Evolutionary conservation across 2,888 invertebrate genomes (phyloP).

Genomic region (Tholera decimalis): DNA sequence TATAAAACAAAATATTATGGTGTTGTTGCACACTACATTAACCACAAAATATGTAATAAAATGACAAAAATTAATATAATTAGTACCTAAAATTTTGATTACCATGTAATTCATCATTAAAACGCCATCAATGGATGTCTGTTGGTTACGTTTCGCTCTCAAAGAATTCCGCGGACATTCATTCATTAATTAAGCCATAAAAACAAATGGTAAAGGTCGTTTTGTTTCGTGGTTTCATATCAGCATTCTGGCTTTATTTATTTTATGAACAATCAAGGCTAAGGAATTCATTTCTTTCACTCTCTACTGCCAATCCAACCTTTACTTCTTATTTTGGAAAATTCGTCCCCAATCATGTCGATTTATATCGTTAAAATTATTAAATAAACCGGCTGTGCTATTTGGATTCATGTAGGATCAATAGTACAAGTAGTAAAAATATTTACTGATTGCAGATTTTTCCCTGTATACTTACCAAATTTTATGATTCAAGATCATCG

Average conservation of each 20-base stretch:
- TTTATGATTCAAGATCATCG: too few relatives aligned
- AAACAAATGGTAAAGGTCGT: constrained; percentile 43
- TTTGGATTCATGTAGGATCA: too few relatives aligned
- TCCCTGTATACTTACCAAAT: too few relatives aligned
- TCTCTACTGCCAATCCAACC: neutral
- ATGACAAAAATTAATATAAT: constrained; percentile 48
- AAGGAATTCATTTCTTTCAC: constrained; percentile 17
- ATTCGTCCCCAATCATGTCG: neutral
- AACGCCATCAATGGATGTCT: constrained; percentile 48
- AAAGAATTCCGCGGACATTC: constrained; percentile 53
- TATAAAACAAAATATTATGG: constrained; percentile 8
- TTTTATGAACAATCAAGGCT: constrained; percentile 30
- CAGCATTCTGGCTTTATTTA: constrained; percentile 8
- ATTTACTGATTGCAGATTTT: too few relatives aligned
- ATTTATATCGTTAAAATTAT: neutral
- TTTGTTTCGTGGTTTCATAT: constrained; percentile 37
- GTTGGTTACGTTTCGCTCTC: constrained; percentile 36
- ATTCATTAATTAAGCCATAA: constrained; percentile 61
- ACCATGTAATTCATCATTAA: constrained; percentile 56
- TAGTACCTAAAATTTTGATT: constrained; percentile 48
- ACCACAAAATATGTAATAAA: constrained; percentile 32
- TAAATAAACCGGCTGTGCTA: too few relatives aligned
- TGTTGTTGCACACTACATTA: constrained; percentile 25
- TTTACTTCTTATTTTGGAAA: neutral
- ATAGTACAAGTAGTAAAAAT: too few relatives aligned